phyloP scores from a whole-genome alignment of 2,797 vertebrate genomes.

The Calcarius lapponicus region DNA sequence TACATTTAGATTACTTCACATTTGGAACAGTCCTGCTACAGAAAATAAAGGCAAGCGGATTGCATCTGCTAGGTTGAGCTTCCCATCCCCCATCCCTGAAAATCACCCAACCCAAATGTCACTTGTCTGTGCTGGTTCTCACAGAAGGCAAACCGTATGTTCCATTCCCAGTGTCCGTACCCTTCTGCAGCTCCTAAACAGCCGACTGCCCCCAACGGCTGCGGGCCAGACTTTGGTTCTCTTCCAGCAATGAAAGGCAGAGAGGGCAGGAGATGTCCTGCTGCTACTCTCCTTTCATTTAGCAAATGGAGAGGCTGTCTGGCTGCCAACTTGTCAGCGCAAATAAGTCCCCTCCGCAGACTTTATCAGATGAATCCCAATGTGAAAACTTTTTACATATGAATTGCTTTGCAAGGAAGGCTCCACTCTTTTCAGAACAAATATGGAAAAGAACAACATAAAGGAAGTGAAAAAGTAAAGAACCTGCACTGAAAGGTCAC shows the following conservation, averaged over 20 bases:
- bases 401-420: conserved; percentile 43
- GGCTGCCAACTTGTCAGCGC: conserved; percentile 59
- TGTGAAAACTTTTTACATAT: conserved; percentile 54
- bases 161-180: neutral
- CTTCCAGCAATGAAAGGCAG: conserved; percentile 5
- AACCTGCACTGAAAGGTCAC: neutral
- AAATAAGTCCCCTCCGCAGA: conserved; percentile 21
- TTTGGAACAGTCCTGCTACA: neutral
- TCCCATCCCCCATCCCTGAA: neutral
- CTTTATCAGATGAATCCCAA: conserved; percentile 47
- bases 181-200: conserved; percentile 15
- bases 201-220: neutral
- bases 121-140: conserved; percentile 2
- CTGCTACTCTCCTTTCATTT: conserved; percentile 60
- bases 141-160: conserved; percentile 47
- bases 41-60: neutral
- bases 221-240: conserved; percentile 22
- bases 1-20: neutral
- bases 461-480: conserved; percentile 23
- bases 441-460: conserved; percentile 15
- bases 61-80: neutral
- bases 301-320: conserved; percentile 60
- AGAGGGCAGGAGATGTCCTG: conserved; percentile 48
- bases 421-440: conserved; percentile 10
- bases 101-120: neutral